A percentile compares a stretch with the other conserved stretches of the same genome.
phyloP scores from a whole-genome alignment of 2,113 vertebrate species.

The Myodes glareolus region DNA sequence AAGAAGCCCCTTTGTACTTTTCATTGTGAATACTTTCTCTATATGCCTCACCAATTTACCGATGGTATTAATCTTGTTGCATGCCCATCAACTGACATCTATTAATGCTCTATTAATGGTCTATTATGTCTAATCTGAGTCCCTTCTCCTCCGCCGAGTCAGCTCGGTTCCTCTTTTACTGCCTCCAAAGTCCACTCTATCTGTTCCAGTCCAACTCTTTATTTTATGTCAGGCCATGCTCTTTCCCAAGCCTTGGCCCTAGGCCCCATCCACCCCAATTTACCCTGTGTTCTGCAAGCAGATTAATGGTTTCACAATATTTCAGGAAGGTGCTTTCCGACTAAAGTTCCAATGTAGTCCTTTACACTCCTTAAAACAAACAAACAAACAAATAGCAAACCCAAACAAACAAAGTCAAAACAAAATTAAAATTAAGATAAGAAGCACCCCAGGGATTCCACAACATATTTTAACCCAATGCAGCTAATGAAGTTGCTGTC shows the following conservation, averaged over 20 bases:
- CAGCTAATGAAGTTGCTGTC: neutral
- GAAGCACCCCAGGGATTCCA: neutral
- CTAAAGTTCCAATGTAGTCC: neutral
- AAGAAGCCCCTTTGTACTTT: neutral
- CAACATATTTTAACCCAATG: neutral
- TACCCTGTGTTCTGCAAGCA: neutral
- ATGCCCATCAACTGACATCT: neutral
- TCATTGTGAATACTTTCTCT: no score
- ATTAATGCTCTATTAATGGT: no score
- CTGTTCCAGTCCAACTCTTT: neutral
- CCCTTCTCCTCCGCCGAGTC: neutral
- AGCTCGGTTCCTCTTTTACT: neutral
- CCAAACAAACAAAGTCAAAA: neutral
- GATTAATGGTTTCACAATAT: neutral
- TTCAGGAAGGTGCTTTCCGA: neutral
- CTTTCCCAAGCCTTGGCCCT: neutral
- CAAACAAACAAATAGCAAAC: neutral
- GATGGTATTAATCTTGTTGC: neutral
- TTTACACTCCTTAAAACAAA: neutral
- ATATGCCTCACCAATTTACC: neutral
- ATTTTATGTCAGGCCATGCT: neutral
- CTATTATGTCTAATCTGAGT: neutral
- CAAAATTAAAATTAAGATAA: no score
- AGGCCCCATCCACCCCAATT: neutral
- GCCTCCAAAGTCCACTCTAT: neutral